Evolutionary conservation across 1,140 invertebrate species (phyloP).

Genomic region (Drosophila elegans): DNA sequence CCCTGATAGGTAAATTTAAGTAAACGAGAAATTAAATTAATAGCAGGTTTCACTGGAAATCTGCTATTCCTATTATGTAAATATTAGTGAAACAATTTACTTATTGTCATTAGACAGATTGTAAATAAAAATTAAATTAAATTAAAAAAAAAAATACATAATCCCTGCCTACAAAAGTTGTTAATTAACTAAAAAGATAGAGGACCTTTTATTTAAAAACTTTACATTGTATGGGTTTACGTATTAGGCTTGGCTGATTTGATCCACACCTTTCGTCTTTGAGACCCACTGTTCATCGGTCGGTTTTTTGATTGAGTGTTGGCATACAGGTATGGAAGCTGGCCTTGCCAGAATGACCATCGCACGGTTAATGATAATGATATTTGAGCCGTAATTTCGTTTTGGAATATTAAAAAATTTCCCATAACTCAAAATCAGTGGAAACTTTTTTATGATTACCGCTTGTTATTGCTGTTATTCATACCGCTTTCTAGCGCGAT

Average conservation of each 20-base stretch:
- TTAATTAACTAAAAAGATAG: too few relatives aligned
- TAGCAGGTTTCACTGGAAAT: too few relatives aligned
- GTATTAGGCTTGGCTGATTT: not conserved
- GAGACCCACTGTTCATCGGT: not conserved
- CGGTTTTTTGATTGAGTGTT: constrained; percentile 39
- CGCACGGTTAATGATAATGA: constrained; percentile 74
- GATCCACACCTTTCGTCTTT: not conserved
- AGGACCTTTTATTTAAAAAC: too few relatives aligned
- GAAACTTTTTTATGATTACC: constrained; percentile 78
- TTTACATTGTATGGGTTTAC: too few relatives aligned
- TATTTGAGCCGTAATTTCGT: constrained; percentile 65
- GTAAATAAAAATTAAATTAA: too few relatives aligned
- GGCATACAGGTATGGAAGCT: constrained; percentile 7
- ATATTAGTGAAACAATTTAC: too few relatives aligned
- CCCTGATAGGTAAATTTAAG: too few relatives aligned
- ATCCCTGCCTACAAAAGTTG: too few relatives aligned
- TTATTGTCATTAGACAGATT: too few relatives aligned
- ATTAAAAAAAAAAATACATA: too few relatives aligned
- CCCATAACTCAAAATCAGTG: constrained; percentile 79
- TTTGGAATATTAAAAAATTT: constrained; percentile 68
- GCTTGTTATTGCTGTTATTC: constrained; percentile 71
- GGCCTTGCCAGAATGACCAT: constrained; percentile 32
- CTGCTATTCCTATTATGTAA: too few relatives aligned
- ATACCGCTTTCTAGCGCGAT: constrained; percentile 74
- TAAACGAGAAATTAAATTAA: too few relatives aligned